A percentile compares a stretch with the other conserved stretches of the same genome.
phyloP scores from a whole-genome alignment of 2,797 vertebrate genomes.

The Phrynocephalus forsythii region DNA sequence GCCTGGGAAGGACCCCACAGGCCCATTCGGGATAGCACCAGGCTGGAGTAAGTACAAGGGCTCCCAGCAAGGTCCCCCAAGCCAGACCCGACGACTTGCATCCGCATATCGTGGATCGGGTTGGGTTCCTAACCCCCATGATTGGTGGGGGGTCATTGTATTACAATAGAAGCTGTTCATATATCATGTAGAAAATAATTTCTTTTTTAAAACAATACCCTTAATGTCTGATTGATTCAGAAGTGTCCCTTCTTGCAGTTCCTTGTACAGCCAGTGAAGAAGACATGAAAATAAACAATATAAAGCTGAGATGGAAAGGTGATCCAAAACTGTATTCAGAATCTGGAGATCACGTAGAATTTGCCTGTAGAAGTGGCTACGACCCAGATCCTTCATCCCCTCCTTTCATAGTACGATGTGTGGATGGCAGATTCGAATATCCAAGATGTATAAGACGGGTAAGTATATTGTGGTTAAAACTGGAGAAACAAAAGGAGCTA shows the following conservation, averaged over 20 bases:
- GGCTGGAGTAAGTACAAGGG: no score
- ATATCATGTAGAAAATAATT: neutral
- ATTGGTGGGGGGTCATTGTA: neutral
- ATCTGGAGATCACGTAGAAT: neutral
- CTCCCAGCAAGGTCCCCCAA: no score
- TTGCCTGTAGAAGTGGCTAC: fast-evolving
- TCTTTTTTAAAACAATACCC: neutral
- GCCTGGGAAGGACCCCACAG: no score
- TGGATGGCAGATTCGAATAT: slow-evolving; percentile 25
- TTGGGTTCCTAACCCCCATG: no score
- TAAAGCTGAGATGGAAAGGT: fast-evolving
- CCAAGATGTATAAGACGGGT: neutral
- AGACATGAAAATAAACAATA: neutral
- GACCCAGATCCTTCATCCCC: fast-evolving
- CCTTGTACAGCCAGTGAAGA: fast-evolving
- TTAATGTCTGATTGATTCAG: fast-evolving
- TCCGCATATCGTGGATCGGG: no score
- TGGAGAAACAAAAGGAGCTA: neutral
- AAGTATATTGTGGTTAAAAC: neutral
- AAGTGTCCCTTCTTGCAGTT: slow-evolving; percentile 26
- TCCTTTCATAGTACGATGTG: neutral
- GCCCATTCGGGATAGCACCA: no score
- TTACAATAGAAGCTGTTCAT: neutral
- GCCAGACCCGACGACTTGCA: no score
- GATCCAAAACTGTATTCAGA: fast-evolving